phyloP scores from a whole-genome alignment of 2,797 vertebrate species.

The Pangasius mekongensis region DNA sequence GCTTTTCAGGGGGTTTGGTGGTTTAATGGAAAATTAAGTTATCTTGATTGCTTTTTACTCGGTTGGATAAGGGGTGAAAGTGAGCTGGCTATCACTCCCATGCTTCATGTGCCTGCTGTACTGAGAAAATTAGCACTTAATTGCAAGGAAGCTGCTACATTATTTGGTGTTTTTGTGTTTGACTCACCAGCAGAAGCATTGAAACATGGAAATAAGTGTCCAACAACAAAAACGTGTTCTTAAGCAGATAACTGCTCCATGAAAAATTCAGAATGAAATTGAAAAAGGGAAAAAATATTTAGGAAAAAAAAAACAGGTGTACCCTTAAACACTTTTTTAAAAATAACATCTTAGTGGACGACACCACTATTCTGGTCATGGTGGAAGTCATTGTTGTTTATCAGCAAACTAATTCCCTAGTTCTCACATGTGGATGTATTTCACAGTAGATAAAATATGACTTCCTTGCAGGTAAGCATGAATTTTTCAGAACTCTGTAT shows the following conservation, averaged over 20 bases:
- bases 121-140: slow-evolving; percentile 31
- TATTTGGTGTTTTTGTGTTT: slow-evolving; percentile 9
- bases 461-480: neutral
- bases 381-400: neutral
- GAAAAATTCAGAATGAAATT: neutral
- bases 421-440: neutral
- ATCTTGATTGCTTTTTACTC: slow-evolving; percentile 21
- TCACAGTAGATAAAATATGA: neutral
- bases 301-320: neutral
- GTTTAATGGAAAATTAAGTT: slow-evolving; percentile 28
- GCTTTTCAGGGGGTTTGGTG: neutral
- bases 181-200: slow-evolving; percentile 13
- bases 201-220: slow-evolving; percentile 11
- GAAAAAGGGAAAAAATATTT: neutral
- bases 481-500: neutral
- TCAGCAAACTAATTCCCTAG: neutral
- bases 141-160: slow-evolving; percentile 30
- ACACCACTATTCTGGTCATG: neutral
- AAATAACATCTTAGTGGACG: neutral
- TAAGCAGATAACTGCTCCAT: neutral
- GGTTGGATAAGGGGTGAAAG: slow-evolving; percentile 15
- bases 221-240: neutral
- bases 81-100: slow-evolving; percentile 14
- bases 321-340: neutral
- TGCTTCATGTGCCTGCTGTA: slow-evolving; percentile 11